phyloP scores from a whole-genome alignment of 2,888 invertebrate species.

The Hirtodrosophila alboralis region DNA sequence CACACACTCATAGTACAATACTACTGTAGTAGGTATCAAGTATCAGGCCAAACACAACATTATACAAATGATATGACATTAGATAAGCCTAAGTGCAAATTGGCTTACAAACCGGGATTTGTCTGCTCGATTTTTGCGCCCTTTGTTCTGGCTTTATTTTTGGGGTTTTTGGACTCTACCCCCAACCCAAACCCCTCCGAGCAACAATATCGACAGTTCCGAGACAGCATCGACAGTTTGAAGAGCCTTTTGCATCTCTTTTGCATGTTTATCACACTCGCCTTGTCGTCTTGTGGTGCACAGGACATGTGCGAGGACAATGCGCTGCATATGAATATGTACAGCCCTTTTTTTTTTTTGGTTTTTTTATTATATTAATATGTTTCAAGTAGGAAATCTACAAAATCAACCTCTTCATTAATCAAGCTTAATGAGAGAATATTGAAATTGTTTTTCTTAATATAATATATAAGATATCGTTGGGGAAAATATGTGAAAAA shows the following conservation, averaged over 20 bases:
- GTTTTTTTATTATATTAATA: no score
- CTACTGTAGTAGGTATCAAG: conserved; percentile 74
- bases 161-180: conserved; percentile 6
- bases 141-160: conserved; percentile 16
- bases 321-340: conserved; percentile 20
- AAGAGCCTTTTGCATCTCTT: conserved; percentile 39
- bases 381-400: no score
- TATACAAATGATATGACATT: conserved; percentile 84
- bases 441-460: no score
- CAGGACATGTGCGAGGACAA: conserved; percentile 16
- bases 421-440: no score
- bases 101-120: conserved; percentile 84
- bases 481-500: no score
- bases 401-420: no score
- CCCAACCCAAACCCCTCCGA: conserved; percentile 1
- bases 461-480: no score
- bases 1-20: conserved; percentile 57
- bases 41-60: conserved; percentile 81
- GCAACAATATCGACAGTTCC: conserved; percentile 6
- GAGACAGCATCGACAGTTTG: conserved; percentile 24
- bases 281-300: conserved; percentile 15
- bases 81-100: conserved; percentile 85
- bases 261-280: conserved; percentile 58
- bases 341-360: no score
- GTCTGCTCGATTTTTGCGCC: conserved; percentile 52